A percentile compares a stretch with the other conserved stretches of the same genome.
Evolutionary conservation across 1,140 invertebrate species (phyloP).

Genomic region (Apis dorsata): DNA sequence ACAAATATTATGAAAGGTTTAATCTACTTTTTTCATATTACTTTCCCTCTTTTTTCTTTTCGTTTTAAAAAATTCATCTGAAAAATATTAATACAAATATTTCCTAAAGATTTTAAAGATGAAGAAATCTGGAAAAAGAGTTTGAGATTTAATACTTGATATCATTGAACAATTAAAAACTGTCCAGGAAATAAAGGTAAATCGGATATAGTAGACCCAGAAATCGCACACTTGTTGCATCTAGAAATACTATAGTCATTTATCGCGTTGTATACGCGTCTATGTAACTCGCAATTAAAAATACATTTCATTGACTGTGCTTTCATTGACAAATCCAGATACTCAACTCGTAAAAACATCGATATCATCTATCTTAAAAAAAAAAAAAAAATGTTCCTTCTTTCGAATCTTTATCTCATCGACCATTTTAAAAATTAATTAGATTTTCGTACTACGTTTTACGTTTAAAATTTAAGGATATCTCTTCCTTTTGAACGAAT

Average conservation of each 20-base stretch:
- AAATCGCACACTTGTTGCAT: constrained; percentile 68
- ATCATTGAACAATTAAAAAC: constrained; percentile 46
- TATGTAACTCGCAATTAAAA: constrained; percentile 58
- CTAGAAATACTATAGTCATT: constrained; percentile 64
- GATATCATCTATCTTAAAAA: neutral
- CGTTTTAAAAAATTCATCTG: neutral
- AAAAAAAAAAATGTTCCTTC: neutral
- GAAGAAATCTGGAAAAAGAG: neutral
- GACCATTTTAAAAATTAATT: too few relatives aligned
- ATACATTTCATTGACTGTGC: constrained; percentile 56
- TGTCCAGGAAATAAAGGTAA: constrained; percentile 32
- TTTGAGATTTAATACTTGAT: neutral
- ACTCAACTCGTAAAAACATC: neutral
- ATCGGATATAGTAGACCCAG: constrained; percentile 64
- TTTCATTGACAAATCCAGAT: constrained; percentile 49
- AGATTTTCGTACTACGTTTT: neutral
- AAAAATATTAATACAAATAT: neutral
- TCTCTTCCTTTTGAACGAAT: too few relatives aligned
- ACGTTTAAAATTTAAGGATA: too few relatives aligned
- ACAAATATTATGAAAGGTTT: neutral
- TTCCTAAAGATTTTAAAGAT: neutral
- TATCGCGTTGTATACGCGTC: constrained; percentile 53
- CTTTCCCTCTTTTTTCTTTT: neutral
- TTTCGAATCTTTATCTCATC: neutral
- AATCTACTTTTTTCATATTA: neutral